Percentiles rank a stretch among this genome's conserved stretches.
phyloP scores from a whole-genome alignment of 1,140 invertebrate species.

The Pentalonia nigronervosa region DNA sequence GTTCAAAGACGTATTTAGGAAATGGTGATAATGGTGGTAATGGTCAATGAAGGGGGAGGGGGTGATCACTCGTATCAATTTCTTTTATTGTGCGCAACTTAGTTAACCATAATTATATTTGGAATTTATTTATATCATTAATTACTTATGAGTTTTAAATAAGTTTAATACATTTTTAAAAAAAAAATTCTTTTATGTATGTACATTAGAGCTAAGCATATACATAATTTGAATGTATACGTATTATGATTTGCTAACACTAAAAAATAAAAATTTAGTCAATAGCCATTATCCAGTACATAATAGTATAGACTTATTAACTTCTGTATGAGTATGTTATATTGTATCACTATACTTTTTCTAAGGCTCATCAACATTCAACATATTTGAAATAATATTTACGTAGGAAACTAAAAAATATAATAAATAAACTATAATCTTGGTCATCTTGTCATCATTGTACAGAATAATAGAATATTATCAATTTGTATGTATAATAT shows the following conservation, averaged over 20 bases:
- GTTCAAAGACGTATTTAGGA: not conserved
- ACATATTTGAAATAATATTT: not conserved
- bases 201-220: too few species aligned
- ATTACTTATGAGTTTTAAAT: too few species aligned
- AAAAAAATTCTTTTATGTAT: too few species aligned
- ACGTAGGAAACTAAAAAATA: not conserved
- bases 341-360: not conserved
- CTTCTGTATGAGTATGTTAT: not conserved
- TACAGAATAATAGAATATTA: too few species aligned
- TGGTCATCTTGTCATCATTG: too few species aligned
- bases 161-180: too few species aligned
- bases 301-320: not conserved
- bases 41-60: too few species aligned
- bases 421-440: not conserved
- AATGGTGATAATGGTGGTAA: too few species aligned
- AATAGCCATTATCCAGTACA: not conserved
- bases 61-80: not conserved
- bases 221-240: too few species aligned
- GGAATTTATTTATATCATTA: too few species aligned
- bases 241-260: not conserved
- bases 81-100: not conserved
- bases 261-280: not conserved
- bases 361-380: not conserved
- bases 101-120: too few species aligned
- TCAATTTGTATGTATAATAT: not conserved